Evolutionary conservation across 2,113 vertebrate genomes (phyloP).

Genomic region (Perca schrenkii): DNA sequence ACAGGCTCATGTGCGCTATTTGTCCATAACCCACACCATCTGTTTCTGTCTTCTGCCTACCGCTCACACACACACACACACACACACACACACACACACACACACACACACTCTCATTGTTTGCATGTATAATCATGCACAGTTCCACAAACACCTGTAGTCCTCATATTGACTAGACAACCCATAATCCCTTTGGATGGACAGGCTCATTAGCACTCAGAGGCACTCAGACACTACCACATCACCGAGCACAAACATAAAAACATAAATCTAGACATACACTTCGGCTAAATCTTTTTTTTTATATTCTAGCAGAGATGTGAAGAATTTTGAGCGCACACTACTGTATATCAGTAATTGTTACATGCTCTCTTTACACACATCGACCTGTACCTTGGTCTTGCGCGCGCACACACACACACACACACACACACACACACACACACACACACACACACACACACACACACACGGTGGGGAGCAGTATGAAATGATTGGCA

Average conservation of each 20-base stretch:
- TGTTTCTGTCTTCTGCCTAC: slow-evolving; percentile 54
- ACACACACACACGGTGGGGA: slow-evolving; percentile 34
- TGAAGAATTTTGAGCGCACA: slow-evolving; percentile 23
- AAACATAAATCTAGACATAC: slow-evolving; percentile 15
- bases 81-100: neutral
- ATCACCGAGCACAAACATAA: slow-evolving; percentile 24
- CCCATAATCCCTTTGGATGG: slow-evolving; percentile 62
- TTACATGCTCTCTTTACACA: slow-evolving; percentile 32
- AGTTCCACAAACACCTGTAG: slow-evolving; percentile 59
- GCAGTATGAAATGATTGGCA: slow-evolving; percentile 67
- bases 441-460: neutral
- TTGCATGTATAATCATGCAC: slow-evolving; percentile 55
- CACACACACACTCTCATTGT: slow-evolving; percentile 29
- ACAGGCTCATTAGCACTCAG: slow-evolving; percentile 56
- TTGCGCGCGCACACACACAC: neutral
- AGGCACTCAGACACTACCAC: slow-evolving; percentile 29
- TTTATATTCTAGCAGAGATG: slow-evolving; percentile 31
- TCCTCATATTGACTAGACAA: slow-evolving; percentile 38
- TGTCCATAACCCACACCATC: slow-evolving; percentile 72
- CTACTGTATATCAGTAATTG: slow-evolving; percentile 35
- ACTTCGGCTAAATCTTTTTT: slow-evolving; percentile 2
- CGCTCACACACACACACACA: neutral
- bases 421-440: slow-evolving; percentile 5
- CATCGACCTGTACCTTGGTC: neutral
- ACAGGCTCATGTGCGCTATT: slow-evolving; percentile 54